Percentiles rank a stretch among this genome's conserved stretches.
Evolutionary conservation across 1,140 invertebrate species (phyloP).

Genomic region (Drosophila simulans): DNA sequence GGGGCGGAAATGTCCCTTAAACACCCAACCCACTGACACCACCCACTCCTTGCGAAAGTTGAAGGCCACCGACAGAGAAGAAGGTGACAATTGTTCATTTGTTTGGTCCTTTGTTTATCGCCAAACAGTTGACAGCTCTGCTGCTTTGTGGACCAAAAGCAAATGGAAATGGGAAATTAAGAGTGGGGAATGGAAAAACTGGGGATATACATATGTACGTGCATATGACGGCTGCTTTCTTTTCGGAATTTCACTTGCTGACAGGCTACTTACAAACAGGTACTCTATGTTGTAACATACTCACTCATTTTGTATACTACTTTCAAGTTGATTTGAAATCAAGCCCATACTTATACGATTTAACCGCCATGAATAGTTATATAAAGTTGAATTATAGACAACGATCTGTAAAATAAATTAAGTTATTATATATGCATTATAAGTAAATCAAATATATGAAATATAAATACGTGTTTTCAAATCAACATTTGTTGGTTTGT

Average conservation of each 20-base stretch:
- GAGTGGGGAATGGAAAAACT: background rate
- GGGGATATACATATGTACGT: background rate
- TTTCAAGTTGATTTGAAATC: background rate
- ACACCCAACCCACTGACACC: background rate
- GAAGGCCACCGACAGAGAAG: conserved; percentile 20
- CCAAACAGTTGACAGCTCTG: conserved; percentile 27
- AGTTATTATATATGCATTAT: no score
- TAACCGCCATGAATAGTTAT: no score
- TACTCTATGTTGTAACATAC: no score
- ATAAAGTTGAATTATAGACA: no score
- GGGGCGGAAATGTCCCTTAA: background rate
- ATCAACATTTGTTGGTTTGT: no score
- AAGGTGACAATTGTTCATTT: conserved; percentile 56
- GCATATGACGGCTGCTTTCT: conserved; percentile 2
- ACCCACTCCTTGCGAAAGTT: conserved; percentile 1
- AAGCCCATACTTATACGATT: no score
- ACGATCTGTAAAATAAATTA: no score
- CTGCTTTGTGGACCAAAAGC: conserved; percentile 9
- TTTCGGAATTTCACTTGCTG: background rate
- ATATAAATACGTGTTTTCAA: background rate
- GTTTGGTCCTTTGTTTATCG: conserved; percentile 39
- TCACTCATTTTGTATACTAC: background rate
- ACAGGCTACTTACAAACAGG: background rate
- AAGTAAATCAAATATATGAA: background rate
- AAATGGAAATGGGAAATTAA: conserved; percentile 17